phyloP scores from a whole-genome alignment of 2,113 vertebrate species.

The Petrocephalus microphthalmus region DNA sequence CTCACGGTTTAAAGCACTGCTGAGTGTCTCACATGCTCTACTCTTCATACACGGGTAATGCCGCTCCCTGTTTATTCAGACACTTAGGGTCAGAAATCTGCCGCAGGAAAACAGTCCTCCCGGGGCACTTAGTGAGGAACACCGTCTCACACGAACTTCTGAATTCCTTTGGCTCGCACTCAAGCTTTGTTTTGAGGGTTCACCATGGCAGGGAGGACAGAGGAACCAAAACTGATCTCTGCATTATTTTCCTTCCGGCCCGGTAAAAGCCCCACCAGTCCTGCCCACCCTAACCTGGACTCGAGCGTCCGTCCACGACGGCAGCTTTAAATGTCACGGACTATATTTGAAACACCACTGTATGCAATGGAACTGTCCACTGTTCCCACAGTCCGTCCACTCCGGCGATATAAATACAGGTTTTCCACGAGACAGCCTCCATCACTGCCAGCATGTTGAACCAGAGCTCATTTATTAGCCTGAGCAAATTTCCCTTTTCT shows the following conservation, averaged over 20 bases:
- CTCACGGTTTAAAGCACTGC: not conserved
- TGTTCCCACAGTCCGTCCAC: constrained; percentile 16
- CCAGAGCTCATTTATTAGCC: not conserved
- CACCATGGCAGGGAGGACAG: not conserved
- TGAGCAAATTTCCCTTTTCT: not conserved
- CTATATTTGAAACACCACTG: constrained; percentile 17
- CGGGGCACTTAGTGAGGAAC: not conserved
- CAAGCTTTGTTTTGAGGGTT: not conserved
- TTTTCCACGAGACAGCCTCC: not conserved
- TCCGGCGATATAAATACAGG: constrained; percentile 8
- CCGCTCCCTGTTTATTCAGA: not conserved
- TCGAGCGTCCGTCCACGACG: not conserved
- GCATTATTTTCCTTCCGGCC: not conserved
- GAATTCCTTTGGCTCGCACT: not conserved
- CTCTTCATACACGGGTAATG: not conserved
- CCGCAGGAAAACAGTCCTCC: not conserved
- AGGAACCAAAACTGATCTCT: not conserved
- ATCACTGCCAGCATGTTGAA: not conserved
- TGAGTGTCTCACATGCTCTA: not conserved
- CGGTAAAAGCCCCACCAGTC: not conserved
- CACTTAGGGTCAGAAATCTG: not conserved
- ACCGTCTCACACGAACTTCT: not conserved
- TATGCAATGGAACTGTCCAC: not conserved
- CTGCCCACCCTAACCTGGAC: not conserved
- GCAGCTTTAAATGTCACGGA: not conserved